Evolutionary conservation across 1,140 invertebrate species (phyloP).

Genomic region (Teleogryllus occipitalis): DNA sequence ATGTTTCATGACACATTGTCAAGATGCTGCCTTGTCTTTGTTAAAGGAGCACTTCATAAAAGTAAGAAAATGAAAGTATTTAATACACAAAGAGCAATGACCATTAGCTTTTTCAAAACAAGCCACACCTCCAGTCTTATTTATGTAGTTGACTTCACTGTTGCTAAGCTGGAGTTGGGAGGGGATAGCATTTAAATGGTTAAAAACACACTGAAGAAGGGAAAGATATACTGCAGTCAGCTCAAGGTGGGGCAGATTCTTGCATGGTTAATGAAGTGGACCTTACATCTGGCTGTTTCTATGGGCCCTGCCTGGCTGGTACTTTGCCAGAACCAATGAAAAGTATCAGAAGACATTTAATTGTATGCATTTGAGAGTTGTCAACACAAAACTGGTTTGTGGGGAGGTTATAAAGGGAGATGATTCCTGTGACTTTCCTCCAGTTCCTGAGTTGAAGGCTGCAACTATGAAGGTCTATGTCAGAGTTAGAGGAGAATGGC

Average conservation of each 20-base stretch:
- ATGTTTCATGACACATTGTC: no score
- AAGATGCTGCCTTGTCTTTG: no score
- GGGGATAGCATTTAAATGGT: background rate
- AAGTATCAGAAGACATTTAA: background rate
- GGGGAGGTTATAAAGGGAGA: background rate
- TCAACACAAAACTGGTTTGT: background rate
- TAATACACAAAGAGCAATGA: no score
- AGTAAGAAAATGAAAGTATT: no score
- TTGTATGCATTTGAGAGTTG: background rate
- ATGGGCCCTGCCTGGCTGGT: background rate
- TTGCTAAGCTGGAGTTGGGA: background rate
- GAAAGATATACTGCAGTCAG: background rate
- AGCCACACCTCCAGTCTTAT: no score
- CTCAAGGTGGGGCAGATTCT: background rate
- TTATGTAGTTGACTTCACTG: background rate
- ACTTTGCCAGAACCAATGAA: background rate
- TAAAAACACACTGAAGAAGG: background rate
- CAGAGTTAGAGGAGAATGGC: conserved; percentile 52
- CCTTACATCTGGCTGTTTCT: background rate
- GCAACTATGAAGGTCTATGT: conserved; percentile 51
- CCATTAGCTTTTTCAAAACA: no score
- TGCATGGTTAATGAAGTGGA: background rate
- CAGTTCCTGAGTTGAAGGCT: background rate
- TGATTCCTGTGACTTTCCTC: background rate
- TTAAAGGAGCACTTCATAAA: no score